Evolutionary conservation across 2,113 vertebrate species (phyloP).

Genomic region (Platysteira castanea): DNA sequence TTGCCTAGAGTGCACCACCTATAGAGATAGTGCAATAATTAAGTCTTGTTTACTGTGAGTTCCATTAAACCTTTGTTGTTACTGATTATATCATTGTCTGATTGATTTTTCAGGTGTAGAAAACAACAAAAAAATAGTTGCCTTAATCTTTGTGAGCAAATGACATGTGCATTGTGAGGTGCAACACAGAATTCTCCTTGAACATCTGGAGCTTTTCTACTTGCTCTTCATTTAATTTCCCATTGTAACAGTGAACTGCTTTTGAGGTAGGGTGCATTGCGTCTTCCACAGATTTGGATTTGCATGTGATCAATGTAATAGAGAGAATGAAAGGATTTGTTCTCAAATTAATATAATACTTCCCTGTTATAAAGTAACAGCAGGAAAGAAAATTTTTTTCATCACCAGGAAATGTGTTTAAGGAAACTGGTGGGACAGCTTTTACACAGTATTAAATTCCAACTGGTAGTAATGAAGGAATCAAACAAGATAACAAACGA

Average conservation of each 20-base stretch:
- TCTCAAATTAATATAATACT: slow-evolving; percentile 40
- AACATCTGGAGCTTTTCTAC: slow-evolving; percentile 37
- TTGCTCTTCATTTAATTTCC: slow-evolving; percentile 29
- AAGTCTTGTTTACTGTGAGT: slow-evolving; percentile 58
- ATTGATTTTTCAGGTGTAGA: slow-evolving; percentile 62
- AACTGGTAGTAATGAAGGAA: slow-evolving; percentile 24
- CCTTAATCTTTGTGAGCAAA: slow-evolving; percentile 7
- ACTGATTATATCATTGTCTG: slow-evolving; percentile 48
- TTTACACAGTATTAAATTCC: slow-evolving; percentile 1
- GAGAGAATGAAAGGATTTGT: slow-evolving; percentile 22
- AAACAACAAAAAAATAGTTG: slow-evolving; percentile 60
- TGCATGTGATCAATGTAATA: slow-evolving; percentile 5
- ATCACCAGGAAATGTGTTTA: not conserved
- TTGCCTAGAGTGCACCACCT: slow-evolving; percentile 59
- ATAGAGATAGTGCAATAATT: slow-evolving; percentile 62
- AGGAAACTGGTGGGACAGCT: not conserved
- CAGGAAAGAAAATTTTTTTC: not conserved
- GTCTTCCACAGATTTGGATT: slow-evolving; percentile 19
- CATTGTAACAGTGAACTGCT: not conserved
- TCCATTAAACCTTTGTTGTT: slow-evolving; percentile 52
- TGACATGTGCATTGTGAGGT: not conserved
- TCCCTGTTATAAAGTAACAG: not conserved
- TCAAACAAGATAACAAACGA: not conserved
- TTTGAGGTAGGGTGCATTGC: not conserved
- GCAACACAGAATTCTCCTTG: not conserved